Base-by-base conservation (phyloP, 2,888 invertebrate species). In the Dryomyza anilis region DNA sequence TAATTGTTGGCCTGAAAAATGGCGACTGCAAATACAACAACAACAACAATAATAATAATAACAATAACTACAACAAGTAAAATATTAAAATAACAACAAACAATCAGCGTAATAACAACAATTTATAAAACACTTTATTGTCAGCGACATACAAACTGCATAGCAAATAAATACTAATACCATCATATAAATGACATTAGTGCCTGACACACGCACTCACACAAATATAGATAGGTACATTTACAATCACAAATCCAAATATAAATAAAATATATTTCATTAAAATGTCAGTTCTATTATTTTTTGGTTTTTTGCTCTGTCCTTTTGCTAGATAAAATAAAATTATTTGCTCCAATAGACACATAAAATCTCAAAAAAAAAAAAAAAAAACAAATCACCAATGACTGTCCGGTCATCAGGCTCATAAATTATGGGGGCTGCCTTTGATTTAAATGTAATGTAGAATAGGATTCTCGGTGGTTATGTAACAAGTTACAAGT, bases 91-190 rank as follows among this genome's bases (percentile, higher is more conserved):
- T n/a, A n/a, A n/a, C n/a, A n/a, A n/a, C n/a, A n/a, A n/a, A n/a
- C n/a, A n/a, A n/a, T n/a, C n/a, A n/a, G n/a, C n/a, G n/a, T n/a
- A n/a, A n/a, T 45, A 57, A 56, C 23, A 56, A 39, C 30, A 55
- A 48, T 36, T 33, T 48, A 30, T 53, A 55, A 46, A 46, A 43
- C 53, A 36, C 29, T 64, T 64, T 60, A 59, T 66, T 68, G 68
- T 68, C 66, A 66, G 25, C 63, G 63, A 66, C 66, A 68, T 58
- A 68, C 68, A 68, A 66, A 64, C 63, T 56, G 66, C 66, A 68
- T 68, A 64, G 60, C 58, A 68, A 66, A 66, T 66, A 68, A 63
- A 64, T 65, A 66, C 66, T 66, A 64, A 64, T 64, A 59, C 60
- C 66, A 59, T 61, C 33, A 33, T 50, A 60, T 16, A 57, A 55